Percentiles rank a stretch among this genome's conserved stretches.
phyloP scores from a whole-genome alignment of 1,140 invertebrate species.

The Heliconius himera region DNA sequence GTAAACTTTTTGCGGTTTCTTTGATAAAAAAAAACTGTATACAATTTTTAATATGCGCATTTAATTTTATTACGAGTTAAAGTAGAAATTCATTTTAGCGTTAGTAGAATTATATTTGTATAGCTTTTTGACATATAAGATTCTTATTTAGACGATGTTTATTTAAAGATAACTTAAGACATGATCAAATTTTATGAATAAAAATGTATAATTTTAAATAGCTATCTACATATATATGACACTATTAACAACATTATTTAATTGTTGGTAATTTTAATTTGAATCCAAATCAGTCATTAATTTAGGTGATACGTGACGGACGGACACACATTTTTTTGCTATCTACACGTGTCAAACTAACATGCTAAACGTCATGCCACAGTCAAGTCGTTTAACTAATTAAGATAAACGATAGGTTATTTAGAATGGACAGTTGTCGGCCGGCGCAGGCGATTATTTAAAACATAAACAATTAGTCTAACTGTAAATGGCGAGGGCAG shows the following conservation, averaged over 20 bases:
- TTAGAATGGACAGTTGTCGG: constrained; percentile 9
- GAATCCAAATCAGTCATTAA: no score
- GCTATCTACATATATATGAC: no score
- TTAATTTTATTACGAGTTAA: neutral
- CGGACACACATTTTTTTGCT: neutral
- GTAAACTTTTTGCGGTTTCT: neutral
- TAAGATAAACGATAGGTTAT: constrained; percentile 22
- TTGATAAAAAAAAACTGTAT: neutral
- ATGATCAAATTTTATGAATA: no score
- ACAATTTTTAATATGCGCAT: neutral
- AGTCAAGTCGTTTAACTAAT: neutral
- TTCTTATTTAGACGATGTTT: neutral
- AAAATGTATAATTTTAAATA: no score
- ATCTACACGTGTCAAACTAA: neutral
- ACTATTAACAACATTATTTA: no score
- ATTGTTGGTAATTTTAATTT: no score
- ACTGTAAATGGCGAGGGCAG: neutral
- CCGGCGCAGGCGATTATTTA: neutral
- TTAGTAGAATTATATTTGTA: neutral
- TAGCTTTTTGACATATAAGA: neutral
- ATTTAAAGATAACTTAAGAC: neutral
- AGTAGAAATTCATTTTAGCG: neutral
- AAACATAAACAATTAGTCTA: constrained; percentile 5
- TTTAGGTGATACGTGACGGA: neutral
- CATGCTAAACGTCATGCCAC: neutral